phyloP scores from a whole-genome alignment of 1,140 invertebrate genomes.

The Cecropterus lyciades region DNA sequence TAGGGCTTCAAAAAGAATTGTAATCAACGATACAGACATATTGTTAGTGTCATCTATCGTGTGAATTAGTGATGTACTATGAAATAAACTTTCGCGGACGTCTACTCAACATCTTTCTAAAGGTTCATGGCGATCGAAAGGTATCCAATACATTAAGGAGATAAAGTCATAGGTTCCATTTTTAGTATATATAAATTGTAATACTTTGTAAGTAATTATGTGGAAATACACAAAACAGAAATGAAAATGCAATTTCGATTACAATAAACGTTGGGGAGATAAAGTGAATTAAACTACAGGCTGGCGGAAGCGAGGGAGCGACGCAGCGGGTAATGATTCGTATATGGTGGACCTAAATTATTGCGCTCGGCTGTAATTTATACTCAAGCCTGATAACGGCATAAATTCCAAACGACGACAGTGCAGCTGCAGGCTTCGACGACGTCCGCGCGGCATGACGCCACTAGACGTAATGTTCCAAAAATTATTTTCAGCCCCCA shows the following conservation, averaged over 20 bases:
- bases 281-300: conserved; percentile 76
- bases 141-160: no score
- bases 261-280: conserved; percentile 64
- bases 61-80: no score
- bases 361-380: conserved; percentile 78
- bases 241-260: conserved; percentile 62
- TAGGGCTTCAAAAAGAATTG: no score
- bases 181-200: no score
- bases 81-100: no score
- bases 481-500: conserved; percentile 51
- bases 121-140: no score
- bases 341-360: conserved; percentile 81
- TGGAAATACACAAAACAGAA: conserved; percentile 24
- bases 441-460: conserved; percentile 70
- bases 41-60: no score
- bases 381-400: conserved; percentile 75
- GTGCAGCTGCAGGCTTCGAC: conserved; percentile 65
- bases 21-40: no score
- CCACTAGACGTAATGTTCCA: conserved; percentile 64
- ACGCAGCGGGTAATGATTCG: conserved; percentile 81
- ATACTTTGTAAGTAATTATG: no score
- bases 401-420: conserved; percentile 76
- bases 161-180: no score
- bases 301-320: conserved; percentile 49
- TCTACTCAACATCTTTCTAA: no score